Conservation (phyloP, 2,113 vertebrate genomes). For the Malaclemys terrapin region DNA sequence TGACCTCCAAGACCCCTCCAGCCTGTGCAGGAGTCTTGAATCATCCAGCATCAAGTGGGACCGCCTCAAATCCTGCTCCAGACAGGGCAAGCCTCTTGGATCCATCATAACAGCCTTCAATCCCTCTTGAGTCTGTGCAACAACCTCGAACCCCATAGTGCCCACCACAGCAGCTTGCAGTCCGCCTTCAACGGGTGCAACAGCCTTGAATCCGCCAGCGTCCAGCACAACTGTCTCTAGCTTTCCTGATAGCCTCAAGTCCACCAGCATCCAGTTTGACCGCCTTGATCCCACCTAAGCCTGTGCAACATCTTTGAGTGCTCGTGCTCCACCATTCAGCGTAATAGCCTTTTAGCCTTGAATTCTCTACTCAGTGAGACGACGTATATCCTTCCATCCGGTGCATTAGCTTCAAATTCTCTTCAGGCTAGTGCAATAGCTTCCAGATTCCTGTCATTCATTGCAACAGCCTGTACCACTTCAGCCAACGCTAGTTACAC, state of each 20-base stretch:
- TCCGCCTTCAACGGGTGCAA: neutral
- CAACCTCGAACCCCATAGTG: neutral
- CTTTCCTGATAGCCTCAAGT: constrained; percentile 59
- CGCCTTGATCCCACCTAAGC: too few relatives aligned
- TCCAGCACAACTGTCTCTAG: constrained; percentile 45
- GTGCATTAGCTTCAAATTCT: rapidly evolving
- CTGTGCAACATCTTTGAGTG: too few relatives aligned
- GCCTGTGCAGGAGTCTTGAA: neutral
- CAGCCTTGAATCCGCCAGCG: constrained; percentile 40
- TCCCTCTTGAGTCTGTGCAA: neutral
- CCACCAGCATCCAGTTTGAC: neutral
- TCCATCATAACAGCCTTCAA: constrained; percentile 61
- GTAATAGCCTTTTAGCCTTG: neutral
- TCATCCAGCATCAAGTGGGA: constrained; percentile 61
- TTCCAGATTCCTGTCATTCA: rapidly evolving
- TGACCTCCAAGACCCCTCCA: constrained; percentile 32
- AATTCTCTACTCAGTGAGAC: neutral
- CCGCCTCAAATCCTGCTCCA: constrained; percentile 52
- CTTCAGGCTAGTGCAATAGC: neutral
- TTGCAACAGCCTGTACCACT: rapidly evolving
- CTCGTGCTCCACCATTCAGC: neutral
- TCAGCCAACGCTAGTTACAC: neutral
- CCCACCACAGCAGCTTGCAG: neutral
- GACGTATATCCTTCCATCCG: rapidly evolving
- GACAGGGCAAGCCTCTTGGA: neutral